These are phyloP conservation scores for Marronus borbonicus DNA, from an alignment of 2,888 invertebrate species.

Conservation along the genomic window DNA sequence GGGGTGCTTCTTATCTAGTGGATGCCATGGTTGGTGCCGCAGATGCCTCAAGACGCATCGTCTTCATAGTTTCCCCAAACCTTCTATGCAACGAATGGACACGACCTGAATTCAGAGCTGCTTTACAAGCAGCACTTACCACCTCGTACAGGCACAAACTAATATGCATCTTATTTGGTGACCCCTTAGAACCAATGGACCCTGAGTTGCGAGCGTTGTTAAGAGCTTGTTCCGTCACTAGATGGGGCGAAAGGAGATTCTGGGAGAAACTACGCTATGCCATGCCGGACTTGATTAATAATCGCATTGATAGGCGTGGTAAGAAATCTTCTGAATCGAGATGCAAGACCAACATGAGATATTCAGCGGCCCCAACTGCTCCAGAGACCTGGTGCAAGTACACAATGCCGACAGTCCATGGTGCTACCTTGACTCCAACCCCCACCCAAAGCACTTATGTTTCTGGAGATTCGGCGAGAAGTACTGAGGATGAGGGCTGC, in stretches of 20 bases:
- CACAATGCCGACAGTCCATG: slow-evolving; percentile 74
- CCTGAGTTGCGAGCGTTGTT: slow-evolving; percentile 83
- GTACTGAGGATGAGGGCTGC: slow-evolving; percentile 74
- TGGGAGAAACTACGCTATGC: slow-evolving; percentile 88
- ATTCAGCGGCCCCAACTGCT: slow-evolving; percentile 83
- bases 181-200: slow-evolving; percentile 81
- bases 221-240: slow-evolving; percentile 80
- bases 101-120: slow-evolving; percentile 85
- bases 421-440: slow-evolving; percentile 74
- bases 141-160: slow-evolving; percentile 77
- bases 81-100: slow-evolving; percentile 90
- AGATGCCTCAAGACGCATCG: slow-evolving; percentile 80
- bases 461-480: slow-evolving; percentile 73
- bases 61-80: slow-evolving; percentile 85
- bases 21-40: slow-evolving; percentile 77
- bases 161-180: slow-evolving; percentile 78
- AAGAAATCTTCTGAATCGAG: slow-evolving; percentile 74
- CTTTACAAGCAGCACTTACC: slow-evolving; percentile 84
- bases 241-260: slow-evolving; percentile 86
- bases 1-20: slow-evolving; percentile 76
- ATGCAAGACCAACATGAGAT: slow-evolving; percentile 75
- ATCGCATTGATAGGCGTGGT: slow-evolving; percentile 73
- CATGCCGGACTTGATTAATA: slow-evolving; percentile 81
- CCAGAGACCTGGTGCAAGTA: slow-evolving; percentile 82
- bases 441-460: slow-evolving; percentile 76